Percentiles rank a stretch among this genome's conserved stretches.
Conservation (phyloP, 2,797 vertebrate species). For the Eulemur rubriventer region DNA sequence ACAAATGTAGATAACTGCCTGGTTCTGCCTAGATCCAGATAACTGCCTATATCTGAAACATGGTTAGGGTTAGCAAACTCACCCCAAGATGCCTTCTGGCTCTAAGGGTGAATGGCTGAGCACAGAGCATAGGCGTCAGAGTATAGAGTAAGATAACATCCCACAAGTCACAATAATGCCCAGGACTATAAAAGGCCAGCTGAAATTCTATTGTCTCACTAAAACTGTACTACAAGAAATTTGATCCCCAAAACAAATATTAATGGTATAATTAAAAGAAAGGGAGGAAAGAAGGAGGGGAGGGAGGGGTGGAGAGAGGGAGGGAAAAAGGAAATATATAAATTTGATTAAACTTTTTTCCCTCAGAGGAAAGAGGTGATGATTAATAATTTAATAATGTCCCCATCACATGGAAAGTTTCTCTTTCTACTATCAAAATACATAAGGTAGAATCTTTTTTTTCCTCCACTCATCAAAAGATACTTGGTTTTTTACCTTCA, state of each 20-base stretch:
- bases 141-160: background rate
- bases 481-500: constrained; percentile 88
- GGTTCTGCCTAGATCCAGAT: background rate
- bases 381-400: background rate
- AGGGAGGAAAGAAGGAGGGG: background rate
- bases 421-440: constrained; percentile 22
- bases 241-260: background rate
- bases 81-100: background rate
- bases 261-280: background rate
- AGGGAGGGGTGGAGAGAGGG: background rate
- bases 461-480: background rate
- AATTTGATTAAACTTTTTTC: background rate
- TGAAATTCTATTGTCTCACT: background rate
- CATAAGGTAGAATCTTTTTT: background rate
- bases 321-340: background rate
- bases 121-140: background rate
- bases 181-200: background rate
- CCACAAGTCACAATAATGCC: background rate
- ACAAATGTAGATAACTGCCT: background rate
- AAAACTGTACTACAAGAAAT: background rate
- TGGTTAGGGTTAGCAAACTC: background rate
- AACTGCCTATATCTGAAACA: background rate
- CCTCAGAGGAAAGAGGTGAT: background rate
- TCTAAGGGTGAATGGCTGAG: background rate
- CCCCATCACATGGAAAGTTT: background rate